Base-by-base conservation (phyloP, 2,888 invertebrate genomes). In the Amblyteles armatorius region DNA sequence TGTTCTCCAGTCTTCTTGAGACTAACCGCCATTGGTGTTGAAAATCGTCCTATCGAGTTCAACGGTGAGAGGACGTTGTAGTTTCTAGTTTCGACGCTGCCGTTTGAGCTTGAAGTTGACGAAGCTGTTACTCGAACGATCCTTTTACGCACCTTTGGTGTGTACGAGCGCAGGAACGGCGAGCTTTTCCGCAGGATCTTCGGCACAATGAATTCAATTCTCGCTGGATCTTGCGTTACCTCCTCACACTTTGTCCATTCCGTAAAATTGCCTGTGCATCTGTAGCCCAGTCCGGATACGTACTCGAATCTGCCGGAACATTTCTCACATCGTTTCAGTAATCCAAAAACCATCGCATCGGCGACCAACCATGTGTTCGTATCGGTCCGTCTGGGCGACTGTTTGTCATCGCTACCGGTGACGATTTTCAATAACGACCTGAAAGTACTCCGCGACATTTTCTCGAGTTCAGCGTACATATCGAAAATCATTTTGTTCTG, bases 191-290 rank as follows among this genome's bases (percentile, higher is more conserved):
- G 95, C 22, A 96, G 94, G 0, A 95, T 94, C 0, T 94, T 90
- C 0, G 98, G 97, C 19, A 99, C 94, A 88, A 94, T 94, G 92
- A 98, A 97, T 6, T 96, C 94, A 7, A 91, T 94, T 82, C 99
- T 95, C 85, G 96, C 94, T 0, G 99, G 99, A 60, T 96, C 95
- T 89, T 96, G 96, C 0, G 96, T 95, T 4, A 96, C 93, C 89
- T 96, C 95, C 77, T 95, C 95, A 93, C 99, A 99, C 93, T 97
- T 98, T 0, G 97, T 96, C 98, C 98, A 99, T 92, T 98, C 99
- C 13, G 96, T 96, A 44, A 97, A 90, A 92, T 97, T 95, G 91
- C 98, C 98, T 86, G 95, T 96, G 93, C 99, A 99, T 86, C 96
- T 95, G 92, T 99, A 99, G 3, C 98, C 97, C 83, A 95, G 94